These are phyloP conservation scores for Hylomyscus alleni DNA, from an alignment of 2,797 vertebrate genomes.

Conservation along the genomic window DNA sequence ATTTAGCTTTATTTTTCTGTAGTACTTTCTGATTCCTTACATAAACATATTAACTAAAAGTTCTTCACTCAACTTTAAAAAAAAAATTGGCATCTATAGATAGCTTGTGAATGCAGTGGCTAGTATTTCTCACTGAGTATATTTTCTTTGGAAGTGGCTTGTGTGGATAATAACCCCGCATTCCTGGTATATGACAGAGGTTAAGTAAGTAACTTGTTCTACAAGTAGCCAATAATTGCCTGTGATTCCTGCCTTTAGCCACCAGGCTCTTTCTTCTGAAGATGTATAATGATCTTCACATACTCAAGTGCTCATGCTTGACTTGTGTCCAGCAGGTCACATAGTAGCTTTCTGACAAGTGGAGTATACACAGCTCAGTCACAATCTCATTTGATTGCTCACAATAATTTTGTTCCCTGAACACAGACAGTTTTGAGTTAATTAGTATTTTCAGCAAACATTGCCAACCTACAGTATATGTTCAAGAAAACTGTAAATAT, in stretches of 20 bases:
- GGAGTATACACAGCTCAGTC: neutral
- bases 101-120: neutral
- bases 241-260: neutral
- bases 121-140: neutral
- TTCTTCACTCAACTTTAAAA: neutral
- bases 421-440: slow-evolving; percentile 5
- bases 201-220: neutral
- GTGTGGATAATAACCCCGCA: neutral
- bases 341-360: neutral
- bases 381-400: neutral
- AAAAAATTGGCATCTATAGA: neutral
- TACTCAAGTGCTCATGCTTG: neutral
- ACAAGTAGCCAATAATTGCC: neutral
- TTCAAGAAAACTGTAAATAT: slow-evolving; percentile 15
- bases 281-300: neutral
- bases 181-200: neutral
- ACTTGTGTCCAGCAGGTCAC: neutral
- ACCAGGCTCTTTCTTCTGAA: neutral
- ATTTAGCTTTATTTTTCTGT: neutral
- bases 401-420: neutral
- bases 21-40: neutral
- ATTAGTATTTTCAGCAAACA: slow-evolving; percentile 45
- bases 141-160: slow-evolving; percentile 41
- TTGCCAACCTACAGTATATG: neutral
- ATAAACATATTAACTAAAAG: slow-evolving; percentile 18